phyloP scores from a whole-genome alignment of 2,113 vertebrate genomes.

The Desmodus rotundus region DNA sequence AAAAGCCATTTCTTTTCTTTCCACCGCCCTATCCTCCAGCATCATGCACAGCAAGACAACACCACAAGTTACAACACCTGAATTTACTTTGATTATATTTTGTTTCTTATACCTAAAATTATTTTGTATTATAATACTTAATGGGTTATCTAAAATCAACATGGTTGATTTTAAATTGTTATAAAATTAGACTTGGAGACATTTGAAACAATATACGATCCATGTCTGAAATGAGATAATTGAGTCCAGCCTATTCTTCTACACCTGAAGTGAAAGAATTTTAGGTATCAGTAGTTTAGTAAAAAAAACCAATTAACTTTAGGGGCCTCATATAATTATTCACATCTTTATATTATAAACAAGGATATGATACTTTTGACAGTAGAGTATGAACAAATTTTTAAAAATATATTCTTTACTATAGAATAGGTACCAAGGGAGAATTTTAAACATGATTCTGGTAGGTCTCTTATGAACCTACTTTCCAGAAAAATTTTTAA shows the following conservation, averaged over 20 bases:
- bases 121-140: slow-evolving; percentile 37
- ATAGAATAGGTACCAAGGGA: background rate
- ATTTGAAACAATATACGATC: slow-evolving; percentile 40
- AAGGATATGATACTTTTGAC: background rate
- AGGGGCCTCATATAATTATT: background rate
- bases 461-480: background rate
- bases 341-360: slow-evolving; percentile 20
- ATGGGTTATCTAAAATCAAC: slow-evolving; percentile 41
- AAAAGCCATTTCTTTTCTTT: background rate
- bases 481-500: slow-evolving; percentile 23
- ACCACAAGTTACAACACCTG: slow-evolving; percentile 29
- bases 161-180: slow-evolving; percentile 29
- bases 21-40: background rate
- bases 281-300: background rate
- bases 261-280: background rate
- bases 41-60: background rate
- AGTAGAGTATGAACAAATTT: slow-evolving; percentile 19
- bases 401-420: slow-evolving; percentile 14
- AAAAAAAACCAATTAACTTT: slow-evolving; percentile 34
- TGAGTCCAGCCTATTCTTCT: background rate
- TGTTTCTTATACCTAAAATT: slow-evolving; percentile 46
- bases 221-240: background rate
- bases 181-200: slow-evolving; percentile 27
- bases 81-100: slow-evolving; percentile 49
- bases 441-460: slow-evolving; percentile 31